Percentiles rank a stretch among this genome's conserved stretches.
Evolutionary conservation across 2,888 invertebrate genomes (phyloP).

Genomic region (Orthosia gracilis): DNA sequence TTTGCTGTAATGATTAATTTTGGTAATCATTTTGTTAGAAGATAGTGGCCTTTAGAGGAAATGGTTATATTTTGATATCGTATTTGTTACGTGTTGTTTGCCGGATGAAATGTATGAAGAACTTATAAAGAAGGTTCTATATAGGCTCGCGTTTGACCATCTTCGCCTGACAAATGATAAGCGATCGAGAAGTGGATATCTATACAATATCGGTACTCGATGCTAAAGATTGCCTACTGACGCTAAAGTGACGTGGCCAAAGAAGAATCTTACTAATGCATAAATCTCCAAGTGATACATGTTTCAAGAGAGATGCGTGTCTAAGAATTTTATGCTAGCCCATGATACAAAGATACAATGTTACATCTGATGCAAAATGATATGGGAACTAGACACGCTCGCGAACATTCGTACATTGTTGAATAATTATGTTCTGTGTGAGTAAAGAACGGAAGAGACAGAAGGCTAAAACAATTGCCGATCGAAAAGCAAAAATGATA

Average conservation of each 20-base stretch:
- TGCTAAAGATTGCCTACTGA: constrained; percentile 7
- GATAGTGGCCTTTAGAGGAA: constrained; percentile 14
- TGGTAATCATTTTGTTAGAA: constrained; percentile 18
- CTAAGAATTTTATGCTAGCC: constrained; percentile 31
- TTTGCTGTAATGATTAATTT: constrained; percentile 26
- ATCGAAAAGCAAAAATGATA: constrained; percentile 4
- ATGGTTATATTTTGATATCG: constrained; percentile 10
- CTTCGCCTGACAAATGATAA: too few species aligned
- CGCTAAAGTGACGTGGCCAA: constrained; percentile 13
- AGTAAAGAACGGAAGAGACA: constrained; percentile 11
- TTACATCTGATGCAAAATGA: constrained; percentile 55
- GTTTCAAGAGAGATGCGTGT: constrained; percentile 46
- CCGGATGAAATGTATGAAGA: background rate
- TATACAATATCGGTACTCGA: background rate
- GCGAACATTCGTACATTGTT: constrained; percentile 44
- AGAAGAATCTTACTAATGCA: constrained; percentile 22
- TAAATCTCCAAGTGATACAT: constrained; percentile 11
- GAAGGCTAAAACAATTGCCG: constrained; percentile 35
- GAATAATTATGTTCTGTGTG: constrained; percentile 42
- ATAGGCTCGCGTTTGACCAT: too few species aligned
- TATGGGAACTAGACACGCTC: constrained; percentile 61
- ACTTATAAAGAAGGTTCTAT: too few species aligned
- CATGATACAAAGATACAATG: constrained; percentile 55
- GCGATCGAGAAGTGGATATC: too few species aligned
- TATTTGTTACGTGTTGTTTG: constrained; percentile 17